Evolutionary conservation across 2,113 vertebrate genomes (phyloP).

Genomic region (Tangachromis dhanisi): DNA sequence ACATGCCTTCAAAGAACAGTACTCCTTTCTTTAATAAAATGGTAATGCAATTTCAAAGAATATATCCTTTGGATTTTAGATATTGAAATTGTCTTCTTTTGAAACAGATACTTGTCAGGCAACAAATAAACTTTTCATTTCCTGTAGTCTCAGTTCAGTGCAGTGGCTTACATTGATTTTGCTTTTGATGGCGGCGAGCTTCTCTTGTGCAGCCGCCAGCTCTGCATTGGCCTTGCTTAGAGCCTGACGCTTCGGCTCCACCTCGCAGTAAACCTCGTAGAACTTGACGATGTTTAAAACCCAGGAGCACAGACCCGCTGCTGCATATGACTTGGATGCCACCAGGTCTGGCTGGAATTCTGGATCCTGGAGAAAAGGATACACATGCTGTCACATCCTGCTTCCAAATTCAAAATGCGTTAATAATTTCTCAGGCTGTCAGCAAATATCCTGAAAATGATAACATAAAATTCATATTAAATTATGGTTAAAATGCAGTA

Average conservation of each 20-base stretch:
- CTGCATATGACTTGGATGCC: constrained; percentile 81
- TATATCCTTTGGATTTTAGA: not conserved
- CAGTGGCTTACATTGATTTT: constrained; percentile 82
- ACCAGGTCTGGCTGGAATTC: constrained; percentile 85
- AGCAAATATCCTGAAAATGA: not conserved
- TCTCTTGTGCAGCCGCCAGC: constrained; percentile 84
- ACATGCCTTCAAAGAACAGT: not conserved
- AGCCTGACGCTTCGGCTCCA: constrained; percentile 90
- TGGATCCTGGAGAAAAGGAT: constrained; percentile 75
- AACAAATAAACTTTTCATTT: constrained; percentile 10
- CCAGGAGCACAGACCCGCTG: constrained; percentile 94
- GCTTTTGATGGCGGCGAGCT: constrained; percentile 80
- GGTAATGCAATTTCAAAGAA: not conserved
- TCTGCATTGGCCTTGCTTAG: constrained; percentile 82
- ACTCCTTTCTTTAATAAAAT: not conserved
- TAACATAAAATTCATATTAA: not conserved
- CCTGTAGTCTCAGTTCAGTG: not conserved
- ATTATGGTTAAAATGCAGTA: not conserved
- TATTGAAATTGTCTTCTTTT: not conserved
- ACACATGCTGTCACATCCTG: not conserved
- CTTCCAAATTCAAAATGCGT: fast-evolving
- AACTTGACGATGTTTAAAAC: constrained; percentile 88
- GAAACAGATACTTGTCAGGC: not conserved
- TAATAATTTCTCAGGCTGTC: not conserved
- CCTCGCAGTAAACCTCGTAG: constrained; percentile 84